These are phyloP conservation scores for Huso huso DNA, from an alignment of 2,797 vertebrate genomes.

Conservation along the genomic window DNA sequence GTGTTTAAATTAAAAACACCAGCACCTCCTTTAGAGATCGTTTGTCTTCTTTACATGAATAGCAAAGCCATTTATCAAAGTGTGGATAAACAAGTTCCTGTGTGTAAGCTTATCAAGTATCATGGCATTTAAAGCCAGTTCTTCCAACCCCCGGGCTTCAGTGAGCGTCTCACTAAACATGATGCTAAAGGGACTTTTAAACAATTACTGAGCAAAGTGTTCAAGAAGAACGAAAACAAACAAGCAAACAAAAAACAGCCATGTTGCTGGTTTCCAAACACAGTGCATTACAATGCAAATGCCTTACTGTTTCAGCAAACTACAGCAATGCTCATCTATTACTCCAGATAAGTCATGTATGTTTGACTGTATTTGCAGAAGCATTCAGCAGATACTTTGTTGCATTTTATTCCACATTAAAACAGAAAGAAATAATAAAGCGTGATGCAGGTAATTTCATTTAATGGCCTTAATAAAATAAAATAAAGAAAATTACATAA, in stretches of 20 bases:
- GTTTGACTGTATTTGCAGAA: constrained; percentile 12
- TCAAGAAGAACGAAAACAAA: neutral
- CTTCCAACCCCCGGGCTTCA: constrained; percentile 16
- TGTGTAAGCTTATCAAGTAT: constrained; percentile 45
- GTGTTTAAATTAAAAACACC: constrained; percentile 56
- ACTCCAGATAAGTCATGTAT: constrained; percentile 21
- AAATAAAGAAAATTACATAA: no score
- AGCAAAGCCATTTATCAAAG: constrained; percentile 50
- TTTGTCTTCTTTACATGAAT: constrained; percentile 50
- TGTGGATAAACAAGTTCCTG: constrained; percentile 42
- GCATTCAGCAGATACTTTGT: constrained; percentile 3
- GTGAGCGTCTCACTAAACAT: constrained; percentile 27
- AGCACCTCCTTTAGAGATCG: constrained; percentile 38
- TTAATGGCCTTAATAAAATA: no score
- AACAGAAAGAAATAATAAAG: neutral
- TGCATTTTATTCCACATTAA: constrained; percentile 10
- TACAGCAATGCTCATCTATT: constrained; percentile 16
- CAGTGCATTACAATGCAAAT: constrained; percentile 39
- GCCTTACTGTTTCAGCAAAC: constrained; percentile 28
- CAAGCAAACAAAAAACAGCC: constrained; percentile 10
- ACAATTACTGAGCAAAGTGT: constrained; percentile 32
- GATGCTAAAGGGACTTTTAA: constrained; percentile 26
- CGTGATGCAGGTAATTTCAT: no score
- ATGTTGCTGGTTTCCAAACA: constrained; percentile 21
- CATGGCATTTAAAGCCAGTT: constrained; percentile 4